Percentiles rank a stretch among this genome's conserved stretches.
Conservation (phyloP, 64 coral and sea anemone genomes). For the Stichodactyla helianthus region DNA sequence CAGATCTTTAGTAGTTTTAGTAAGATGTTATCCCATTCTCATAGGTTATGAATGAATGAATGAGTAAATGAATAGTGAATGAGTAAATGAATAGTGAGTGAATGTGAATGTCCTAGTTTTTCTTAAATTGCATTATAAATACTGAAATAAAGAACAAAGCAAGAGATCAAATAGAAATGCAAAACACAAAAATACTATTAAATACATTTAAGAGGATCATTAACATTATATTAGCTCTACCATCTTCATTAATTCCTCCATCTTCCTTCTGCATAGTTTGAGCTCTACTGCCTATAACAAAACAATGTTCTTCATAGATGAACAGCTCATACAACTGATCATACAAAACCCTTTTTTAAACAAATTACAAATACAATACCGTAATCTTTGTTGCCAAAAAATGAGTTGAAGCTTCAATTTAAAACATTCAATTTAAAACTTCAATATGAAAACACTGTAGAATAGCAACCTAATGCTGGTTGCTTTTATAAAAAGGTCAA, state of each 20-base stretch:
- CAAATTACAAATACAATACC: not conserved
- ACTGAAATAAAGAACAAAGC: not conserved
- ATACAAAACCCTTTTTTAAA: not conserved
- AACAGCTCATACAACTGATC: not conserved
- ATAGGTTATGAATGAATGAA: not conserved
- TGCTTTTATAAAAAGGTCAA: no score
- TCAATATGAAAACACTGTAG: no score
- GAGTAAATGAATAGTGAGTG: not conserved
- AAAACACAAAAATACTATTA: not conserved
- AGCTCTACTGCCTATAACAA: constrained; percentile 2
- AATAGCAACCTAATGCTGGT: no score
- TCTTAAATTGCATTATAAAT: not conserved
- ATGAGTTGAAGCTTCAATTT: no score
- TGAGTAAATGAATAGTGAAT: not conserved
- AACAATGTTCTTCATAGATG: not conserved
- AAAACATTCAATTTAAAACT: no score
- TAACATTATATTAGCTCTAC: not conserved
- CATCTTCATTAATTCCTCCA: constrained; percentile 7
- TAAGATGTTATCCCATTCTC: no score
- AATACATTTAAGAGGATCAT: not conserved
- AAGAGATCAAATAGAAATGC: no score
- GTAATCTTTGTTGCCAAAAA: no score
- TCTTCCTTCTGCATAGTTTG: not conserved
- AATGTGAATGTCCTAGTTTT: not conserved
- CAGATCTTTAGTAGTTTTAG: no score